These are phyloP conservation scores for Hyposoter didymator DNA, from an alignment of 2,888 invertebrate species.

Conservation along the genomic window DNA sequence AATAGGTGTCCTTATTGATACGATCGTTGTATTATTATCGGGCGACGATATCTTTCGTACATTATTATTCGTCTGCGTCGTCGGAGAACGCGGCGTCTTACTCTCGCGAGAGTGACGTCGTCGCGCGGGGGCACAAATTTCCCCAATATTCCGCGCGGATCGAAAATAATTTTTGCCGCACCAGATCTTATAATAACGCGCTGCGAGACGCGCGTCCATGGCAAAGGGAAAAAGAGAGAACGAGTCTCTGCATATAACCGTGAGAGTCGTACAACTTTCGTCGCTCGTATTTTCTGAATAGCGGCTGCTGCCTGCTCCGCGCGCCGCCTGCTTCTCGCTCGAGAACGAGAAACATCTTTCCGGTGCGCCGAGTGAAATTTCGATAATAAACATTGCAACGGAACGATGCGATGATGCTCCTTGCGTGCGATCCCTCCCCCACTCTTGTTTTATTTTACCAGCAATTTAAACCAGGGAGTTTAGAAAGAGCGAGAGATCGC, in stretches of 20 bases:
- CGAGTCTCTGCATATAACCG: neutral
- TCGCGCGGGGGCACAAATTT: neutral
- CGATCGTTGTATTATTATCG: slow-evolving; percentile 67
- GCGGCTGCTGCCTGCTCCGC: neutral
- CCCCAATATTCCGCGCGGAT: slow-evolving; percentile 57
- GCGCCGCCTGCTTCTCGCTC: neutral
- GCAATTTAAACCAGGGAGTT: neutral
- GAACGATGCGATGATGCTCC: slow-evolving; percentile 26
- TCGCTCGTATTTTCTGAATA: slow-evolving; percentile 54
- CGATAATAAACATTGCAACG: slow-evolving; percentile 60
- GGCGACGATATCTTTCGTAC: slow-evolving; percentile 61
- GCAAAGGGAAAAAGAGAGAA: slow-evolving; percentile 11
- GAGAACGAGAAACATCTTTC: slow-evolving; percentile 29
- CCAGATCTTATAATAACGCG: slow-evolving; percentile 41
- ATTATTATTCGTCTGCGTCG: slow-evolving; percentile 15
- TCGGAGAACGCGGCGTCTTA: neutral
- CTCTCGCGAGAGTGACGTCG: neutral
- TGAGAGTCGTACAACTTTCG: slow-evolving; percentile 65
- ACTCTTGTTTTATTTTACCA: neutral
- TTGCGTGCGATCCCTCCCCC: neutral
- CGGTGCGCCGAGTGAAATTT: slow-evolving; percentile 65
- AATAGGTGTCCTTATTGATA: slow-evolving; percentile 69
- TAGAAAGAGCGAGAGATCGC: neutral
- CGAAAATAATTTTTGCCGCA: slow-evolving; percentile 61
- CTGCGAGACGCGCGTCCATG: slow-evolving; percentile 5